Conservation (phyloP, 2,888 invertebrate species). For the Amphipyra tragopoginis region DNA sequence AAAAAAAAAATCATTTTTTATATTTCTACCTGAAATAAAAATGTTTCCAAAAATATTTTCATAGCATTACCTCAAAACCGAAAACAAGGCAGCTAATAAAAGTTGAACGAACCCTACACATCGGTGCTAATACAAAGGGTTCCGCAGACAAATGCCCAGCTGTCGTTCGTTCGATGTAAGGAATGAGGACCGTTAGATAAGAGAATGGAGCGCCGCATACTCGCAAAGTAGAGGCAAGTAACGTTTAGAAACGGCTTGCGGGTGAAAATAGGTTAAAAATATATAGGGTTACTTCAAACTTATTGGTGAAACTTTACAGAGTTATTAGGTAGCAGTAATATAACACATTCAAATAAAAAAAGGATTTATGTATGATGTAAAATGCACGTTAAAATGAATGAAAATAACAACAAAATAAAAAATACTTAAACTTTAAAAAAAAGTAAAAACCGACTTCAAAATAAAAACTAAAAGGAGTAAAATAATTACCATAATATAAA, state of each 20-base stretch:
- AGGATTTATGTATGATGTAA: no score
- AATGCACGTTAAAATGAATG: no score
- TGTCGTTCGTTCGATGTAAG: constrained; percentile 75
- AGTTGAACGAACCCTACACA: constrained; percentile 49
- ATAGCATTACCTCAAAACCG: not conserved
- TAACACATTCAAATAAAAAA: no score
- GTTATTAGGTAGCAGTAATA: no score
- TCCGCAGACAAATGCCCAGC: constrained; percentile 68
- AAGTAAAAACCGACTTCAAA: no score
- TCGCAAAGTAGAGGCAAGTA: constrained; percentile 49
- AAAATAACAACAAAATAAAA: no score
- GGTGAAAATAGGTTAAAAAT: not conserved
- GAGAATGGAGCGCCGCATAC: constrained; percentile 69
- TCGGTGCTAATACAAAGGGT: constrained; percentile 60
- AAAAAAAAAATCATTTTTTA: no score
- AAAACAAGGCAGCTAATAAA: constrained; percentile 48
- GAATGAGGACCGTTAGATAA: constrained; percentile 79
- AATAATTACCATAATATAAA: no score
- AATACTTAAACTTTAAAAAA: no score
- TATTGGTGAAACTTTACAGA: no score
- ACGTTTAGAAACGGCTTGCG: constrained; percentile 52
- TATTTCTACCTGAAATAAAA: no score
- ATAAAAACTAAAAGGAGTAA: no score
- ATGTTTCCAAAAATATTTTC: not conserved
- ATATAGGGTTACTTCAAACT: not conserved